phyloP scores from a whole-genome alignment of 2,113 vertebrate species.

The Catharus fuscescens region DNA sequence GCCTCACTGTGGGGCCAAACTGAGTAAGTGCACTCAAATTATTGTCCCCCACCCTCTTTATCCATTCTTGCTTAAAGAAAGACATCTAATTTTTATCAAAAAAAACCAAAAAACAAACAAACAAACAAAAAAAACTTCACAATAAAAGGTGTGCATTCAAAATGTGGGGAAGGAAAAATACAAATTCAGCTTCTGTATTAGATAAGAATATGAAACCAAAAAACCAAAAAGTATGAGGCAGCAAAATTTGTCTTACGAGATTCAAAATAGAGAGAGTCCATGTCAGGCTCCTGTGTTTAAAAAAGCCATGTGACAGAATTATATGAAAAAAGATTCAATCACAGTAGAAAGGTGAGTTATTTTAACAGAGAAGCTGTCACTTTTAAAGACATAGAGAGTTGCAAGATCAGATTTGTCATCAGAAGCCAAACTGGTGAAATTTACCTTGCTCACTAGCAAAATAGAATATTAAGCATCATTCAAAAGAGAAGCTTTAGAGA shows the following conservation, averaged over 20 bases:
- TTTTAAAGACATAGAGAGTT: background rate
- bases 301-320: background rate
- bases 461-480: background rate
- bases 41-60: background rate
- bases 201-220: background rate
- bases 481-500: background rate
- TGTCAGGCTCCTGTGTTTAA: background rate
- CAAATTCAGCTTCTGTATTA: background rate
- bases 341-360: background rate
- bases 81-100: background rate
- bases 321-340: background rate
- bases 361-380: background rate
- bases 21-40: background rate
- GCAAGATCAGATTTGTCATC: background rate
- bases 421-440: background rate
- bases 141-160: background rate
- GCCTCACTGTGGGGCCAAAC: background rate
- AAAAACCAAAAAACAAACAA: background rate
- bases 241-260: background rate
- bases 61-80: background rate
- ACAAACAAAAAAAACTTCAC: background rate
- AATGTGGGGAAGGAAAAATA: background rate
- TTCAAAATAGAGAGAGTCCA: background rate
- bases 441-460: background rate
- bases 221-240: background rate